Percentiles rank a stretch among this genome's conserved stretches.
phyloP scores from a whole-genome alignment of 2,797 vertebrate genomes.

The Megalops cyprinoides region DNA sequence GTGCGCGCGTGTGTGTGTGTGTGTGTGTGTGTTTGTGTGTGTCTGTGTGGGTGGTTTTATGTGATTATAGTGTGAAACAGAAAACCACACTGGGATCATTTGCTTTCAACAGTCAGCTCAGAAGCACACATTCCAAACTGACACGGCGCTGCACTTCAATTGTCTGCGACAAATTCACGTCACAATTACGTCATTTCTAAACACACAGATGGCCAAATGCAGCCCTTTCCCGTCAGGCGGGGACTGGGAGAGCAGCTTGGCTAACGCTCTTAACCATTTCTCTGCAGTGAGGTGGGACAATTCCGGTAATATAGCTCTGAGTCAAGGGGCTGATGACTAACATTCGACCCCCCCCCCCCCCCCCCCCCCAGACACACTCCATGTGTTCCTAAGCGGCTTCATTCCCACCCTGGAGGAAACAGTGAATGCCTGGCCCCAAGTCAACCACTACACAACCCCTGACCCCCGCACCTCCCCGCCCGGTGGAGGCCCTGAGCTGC shows the following conservation, averaged over 20 bases:
- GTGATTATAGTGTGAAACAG: no score
- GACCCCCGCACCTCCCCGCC: conserved; percentile 9
- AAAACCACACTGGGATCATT: no score
- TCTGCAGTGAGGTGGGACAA: not conserved
- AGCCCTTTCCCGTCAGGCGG: not conserved
- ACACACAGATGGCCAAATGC: not conserved
- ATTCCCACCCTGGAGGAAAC: conserved; percentile 11
- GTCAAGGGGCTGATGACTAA: not conserved
- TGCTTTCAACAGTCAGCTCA: no score
- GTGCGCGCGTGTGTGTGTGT: not conserved
- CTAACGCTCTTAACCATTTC: not conserved
- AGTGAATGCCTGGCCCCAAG: conserved; percentile 14
- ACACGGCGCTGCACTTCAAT: no score
- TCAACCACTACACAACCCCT: not conserved
- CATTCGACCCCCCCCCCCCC: not conserved
- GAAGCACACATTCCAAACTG: no score
- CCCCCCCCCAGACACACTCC: not conserved
- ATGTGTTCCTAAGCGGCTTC: not conserved
- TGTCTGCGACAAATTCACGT: no score
- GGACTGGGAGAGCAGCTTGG: not conserved
- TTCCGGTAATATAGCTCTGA: not conserved
- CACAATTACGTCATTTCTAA: no score
- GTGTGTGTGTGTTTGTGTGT: no score
- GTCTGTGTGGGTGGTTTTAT: no score
- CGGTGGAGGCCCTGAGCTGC: not conserved